These are phyloP conservation scores for Tipula vernalis DNA, from an alignment of 2,888 invertebrate genomes.

Conservation along the genomic window DNA sequence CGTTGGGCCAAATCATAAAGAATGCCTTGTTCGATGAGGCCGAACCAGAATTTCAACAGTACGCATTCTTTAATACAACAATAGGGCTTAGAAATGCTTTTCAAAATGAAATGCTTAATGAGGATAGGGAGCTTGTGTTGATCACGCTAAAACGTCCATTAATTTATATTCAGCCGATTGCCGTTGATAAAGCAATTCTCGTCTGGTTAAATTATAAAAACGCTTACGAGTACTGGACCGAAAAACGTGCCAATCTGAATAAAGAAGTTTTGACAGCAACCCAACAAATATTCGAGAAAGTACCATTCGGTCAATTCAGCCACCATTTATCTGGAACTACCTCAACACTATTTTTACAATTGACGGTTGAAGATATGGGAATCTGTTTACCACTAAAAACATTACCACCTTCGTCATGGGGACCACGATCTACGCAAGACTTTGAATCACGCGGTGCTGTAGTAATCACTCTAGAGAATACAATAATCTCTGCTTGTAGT, in stretches of 20 bases:
- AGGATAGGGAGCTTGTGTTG: slow-evolving; percentile 77
- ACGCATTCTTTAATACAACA: slow-evolving; percentile 94
- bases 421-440: slow-evolving; percentile 53
- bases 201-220: slow-evolving; percentile 99
- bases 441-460: slow-evolving; percentile 79
- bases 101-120: slow-evolving; percentile 82
- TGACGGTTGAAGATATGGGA: slow-evolving; percentile 94
- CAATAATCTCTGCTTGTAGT: slow-evolving; percentile 87
- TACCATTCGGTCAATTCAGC: slow-evolving; percentile 66
- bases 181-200: slow-evolving; percentile 94
- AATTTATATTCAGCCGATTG: slow-evolving; percentile 92
- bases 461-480: slow-evolving; percentile 89
- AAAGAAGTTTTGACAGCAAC: slow-evolving; percentile 73
- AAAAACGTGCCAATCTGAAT: slow-evolving; percentile 82
- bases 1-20: slow-evolving; percentile 85
- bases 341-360: slow-evolving; percentile 82
- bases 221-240: slow-evolving; percentile 98
- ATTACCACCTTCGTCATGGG: slow-evolving; percentile 58
- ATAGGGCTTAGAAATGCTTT: slow-evolving; percentile 74
- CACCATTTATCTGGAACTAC: slow-evolving; percentile 65
- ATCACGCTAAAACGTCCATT: slow-evolving; percentile 87
- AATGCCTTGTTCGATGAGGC: slow-evolving; percentile 96
- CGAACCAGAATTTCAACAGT: slow-evolving; percentile 93
- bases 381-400: slow-evolving; percentile 87
- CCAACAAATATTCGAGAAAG: slow-evolving; percentile 59